phyloP scores from a whole-genome alignment of 2,113 vertebrate genomes.

The Podarcis muralis region DNA sequence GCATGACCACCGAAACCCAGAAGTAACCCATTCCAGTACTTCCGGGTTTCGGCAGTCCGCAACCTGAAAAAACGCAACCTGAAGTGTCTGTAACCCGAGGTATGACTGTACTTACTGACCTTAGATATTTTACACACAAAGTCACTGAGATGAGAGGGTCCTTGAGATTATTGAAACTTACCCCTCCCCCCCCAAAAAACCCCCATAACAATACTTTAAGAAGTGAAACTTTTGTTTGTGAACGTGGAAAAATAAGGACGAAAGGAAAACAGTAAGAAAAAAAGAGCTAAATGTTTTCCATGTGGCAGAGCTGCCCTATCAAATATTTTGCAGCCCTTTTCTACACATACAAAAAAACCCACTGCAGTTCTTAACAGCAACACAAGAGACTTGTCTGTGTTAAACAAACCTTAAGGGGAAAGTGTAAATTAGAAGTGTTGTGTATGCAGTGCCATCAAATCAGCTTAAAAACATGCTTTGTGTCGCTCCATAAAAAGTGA shows the following conservation, averaged over 20 bases:
- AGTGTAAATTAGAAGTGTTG: slow-evolving; percentile 64
- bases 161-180: too few relatives aligned
- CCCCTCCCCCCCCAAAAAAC: too few relatives aligned
- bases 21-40: too few relatives aligned
- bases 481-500: slow-evolving; percentile 55
- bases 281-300: slow-evolving; percentile 3
- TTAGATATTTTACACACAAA: too few relatives aligned
- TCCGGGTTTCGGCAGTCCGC: too few relatives aligned
- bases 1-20: too few relatives aligned
- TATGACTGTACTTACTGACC: too few relatives aligned
- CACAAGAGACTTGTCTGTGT: slow-evolving; percentile 56
- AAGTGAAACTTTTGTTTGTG: neutral
- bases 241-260: neutral
- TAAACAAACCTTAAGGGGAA: slow-evolving; percentile 66
- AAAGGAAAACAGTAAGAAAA: fast-evolving
- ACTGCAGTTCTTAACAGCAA: slow-evolving; percentile 58
- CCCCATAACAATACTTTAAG: neutral
- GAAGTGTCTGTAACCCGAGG: too few relatives aligned
- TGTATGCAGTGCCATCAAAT: slow-evolving; percentile 69
- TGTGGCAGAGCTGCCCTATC: neutral
- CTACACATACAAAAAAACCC: slow-evolving; percentile 22
- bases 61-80: too few relatives aligned
- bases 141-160: too few relatives aligned
- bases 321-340: slow-evolving; percentile 17
- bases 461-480: slow-evolving; percentile 72